These are phyloP conservation scores for Microctenopoma stevenorrisi DNA, from an alignment of 2,797 vertebrate genomes.

Conservation along the genomic window DNA sequence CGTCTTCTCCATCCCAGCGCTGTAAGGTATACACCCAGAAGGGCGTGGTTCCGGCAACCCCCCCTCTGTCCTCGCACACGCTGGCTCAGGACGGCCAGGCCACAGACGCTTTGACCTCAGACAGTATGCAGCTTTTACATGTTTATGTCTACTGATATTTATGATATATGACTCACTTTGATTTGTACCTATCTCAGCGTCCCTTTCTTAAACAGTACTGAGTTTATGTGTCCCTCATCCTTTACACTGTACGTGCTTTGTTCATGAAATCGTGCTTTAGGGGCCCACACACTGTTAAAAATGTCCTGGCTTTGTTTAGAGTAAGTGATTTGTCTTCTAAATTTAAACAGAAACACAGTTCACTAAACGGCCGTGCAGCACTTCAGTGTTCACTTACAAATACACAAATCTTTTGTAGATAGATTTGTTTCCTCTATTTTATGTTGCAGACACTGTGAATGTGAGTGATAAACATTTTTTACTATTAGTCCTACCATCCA, in stretches of 20 bases:
- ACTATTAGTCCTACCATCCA: background rate
- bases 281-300: background rate
- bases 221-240: background rate
- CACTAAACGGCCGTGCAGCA: background rate
- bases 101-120: constrained; percentile 68
- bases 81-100: constrained; percentile 82
- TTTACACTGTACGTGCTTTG: background rate
- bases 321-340: background rate
- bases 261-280: background rate
- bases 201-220: background rate
- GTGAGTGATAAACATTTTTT: background rate
- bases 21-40: constrained; percentile 98
- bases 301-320: background rate
- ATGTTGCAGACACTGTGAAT: background rate
- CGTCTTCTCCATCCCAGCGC: constrained; percentile 93
- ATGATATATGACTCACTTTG: too few species aligned
- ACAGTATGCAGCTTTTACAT: constrained; percentile 64
- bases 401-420: background rate
- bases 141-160: background rate
- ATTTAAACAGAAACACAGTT: background rate
- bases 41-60: constrained; percentile 88
- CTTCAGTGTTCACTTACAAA: background rate
- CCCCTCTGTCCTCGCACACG: constrained; percentile 83
- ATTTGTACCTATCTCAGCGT: background rate
- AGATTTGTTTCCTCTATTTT: background rate